Percentiles rank a stretch among this genome's conserved stretches.
Evolutionary conservation across 2,888 invertebrate genomes (phyloP).

Genomic region (Drymonia ruficornis): DNA sequence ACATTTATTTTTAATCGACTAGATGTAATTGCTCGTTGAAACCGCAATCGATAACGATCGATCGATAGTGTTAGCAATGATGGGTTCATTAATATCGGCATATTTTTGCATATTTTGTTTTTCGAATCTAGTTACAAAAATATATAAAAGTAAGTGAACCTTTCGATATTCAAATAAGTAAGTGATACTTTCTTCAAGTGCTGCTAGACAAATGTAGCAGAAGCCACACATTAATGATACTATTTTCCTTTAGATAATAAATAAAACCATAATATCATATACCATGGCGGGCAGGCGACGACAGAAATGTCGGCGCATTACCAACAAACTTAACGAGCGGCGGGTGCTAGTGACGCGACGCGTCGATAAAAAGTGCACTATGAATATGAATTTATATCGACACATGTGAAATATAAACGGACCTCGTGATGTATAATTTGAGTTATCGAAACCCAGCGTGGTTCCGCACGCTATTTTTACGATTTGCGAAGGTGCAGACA

Average conservation of each 20-base stretch:
- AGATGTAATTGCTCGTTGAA: conserved; percentile 21
- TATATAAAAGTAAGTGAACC: conserved; percentile 7
- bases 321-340: conserved; percentile 59
- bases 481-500: conserved; percentile 13
- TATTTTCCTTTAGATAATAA: not conserved
- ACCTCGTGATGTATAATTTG: conserved; percentile 42
- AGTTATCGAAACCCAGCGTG: conserved; percentile 43
- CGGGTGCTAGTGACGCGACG: conserved; percentile 47
- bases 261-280: not conserved
- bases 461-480: conserved; percentile 44
- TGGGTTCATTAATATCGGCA: conserved; percentile 18
- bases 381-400: conserved; percentile 49
- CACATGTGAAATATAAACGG: conserved; percentile 41
- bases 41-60: conserved; percentile 23
- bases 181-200: no score
- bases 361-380: conserved; percentile 45
- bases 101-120: no score
- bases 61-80: conserved; percentile 19
- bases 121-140: conserved; percentile 11
- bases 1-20: not conserved
- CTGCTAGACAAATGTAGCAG: not conserved
- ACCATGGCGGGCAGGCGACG: conserved; percentile 41
- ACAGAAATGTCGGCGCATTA: conserved; percentile 66
- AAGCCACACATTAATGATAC: not conserved
- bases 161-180: no score